Conservation (phyloP, 2,888 invertebrate genomes). For the Eupithecia dodoneata region DNA sequence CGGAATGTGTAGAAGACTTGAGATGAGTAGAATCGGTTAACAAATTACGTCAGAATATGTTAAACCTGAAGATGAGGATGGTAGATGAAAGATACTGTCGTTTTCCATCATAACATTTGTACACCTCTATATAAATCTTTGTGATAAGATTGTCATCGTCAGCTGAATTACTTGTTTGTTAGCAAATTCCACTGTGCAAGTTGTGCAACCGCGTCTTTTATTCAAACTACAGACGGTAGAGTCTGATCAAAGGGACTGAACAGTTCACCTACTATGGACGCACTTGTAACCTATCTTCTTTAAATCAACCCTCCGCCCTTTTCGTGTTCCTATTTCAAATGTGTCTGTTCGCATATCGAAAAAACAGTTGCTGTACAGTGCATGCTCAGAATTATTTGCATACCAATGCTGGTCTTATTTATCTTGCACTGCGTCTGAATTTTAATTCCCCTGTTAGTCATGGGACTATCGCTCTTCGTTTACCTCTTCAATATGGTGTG, state of each 20-base stretch:
- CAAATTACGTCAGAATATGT: not conserved
- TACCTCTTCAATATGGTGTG: slow-evolving; percentile 11
- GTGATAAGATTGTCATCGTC: not conserved
- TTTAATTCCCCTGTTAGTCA: slow-evolving; percentile 33
- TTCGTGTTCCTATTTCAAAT: slow-evolving; percentile 43
- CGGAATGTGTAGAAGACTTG: slow-evolving; percentile 2
- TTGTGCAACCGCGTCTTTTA: not conserved
- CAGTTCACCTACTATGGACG: slow-evolving; percentile 44
- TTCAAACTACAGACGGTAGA: not conserved
- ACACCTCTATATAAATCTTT: not conserved
- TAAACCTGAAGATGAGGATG: not conserved
- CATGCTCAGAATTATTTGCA: slow-evolving; percentile 42
- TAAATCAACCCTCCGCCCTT: slow-evolving; percentile 40
- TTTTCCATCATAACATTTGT: not conserved
- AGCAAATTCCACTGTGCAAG: not conserved
- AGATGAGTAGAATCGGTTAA: slow-evolving; percentile 1
- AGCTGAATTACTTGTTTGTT: not conserved
- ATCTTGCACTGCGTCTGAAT: slow-evolving; percentile 35
- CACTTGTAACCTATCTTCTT: slow-evolving; percentile 40
- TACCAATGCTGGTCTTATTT: slow-evolving; percentile 38
- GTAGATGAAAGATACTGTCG: not conserved
- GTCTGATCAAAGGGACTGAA: slow-evolving; percentile 9
- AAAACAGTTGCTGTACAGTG: slow-evolving; percentile 30
- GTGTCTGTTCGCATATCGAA: slow-evolving; percentile 24
- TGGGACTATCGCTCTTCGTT: slow-evolving; percentile 31